Evolutionary conservation across 2,888 invertebrate genomes (phyloP), one percentile per base, ranked within the genome.

Genomic region (Spodoptera littoralis): DNA sequence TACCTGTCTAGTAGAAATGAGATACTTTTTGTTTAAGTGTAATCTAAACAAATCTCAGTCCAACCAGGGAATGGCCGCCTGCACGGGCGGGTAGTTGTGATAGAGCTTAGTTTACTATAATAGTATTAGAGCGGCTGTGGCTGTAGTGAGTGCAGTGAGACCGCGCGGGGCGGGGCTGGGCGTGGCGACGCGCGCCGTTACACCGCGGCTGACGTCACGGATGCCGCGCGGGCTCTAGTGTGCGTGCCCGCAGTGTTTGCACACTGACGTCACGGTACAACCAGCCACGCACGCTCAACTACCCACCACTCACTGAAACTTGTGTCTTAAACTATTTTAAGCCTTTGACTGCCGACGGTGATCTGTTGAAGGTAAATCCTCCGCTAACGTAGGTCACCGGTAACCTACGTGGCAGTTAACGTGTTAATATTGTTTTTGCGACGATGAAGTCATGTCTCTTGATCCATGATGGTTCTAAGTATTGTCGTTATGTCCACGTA

Each of bases 101-200:
- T 65, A 41, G 48, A 69, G 62, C 53, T 65, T 65, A 63, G n/a
- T 27, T 27, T 27, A 27, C 27, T 58, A 42, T 65, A 48, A 66
- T 70, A 59, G 51, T 49, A 58, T 68, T 76, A 68, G 66, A 36
- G 36, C 8, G 36, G 36, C 30, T 8, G 27, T 3, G 68, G 50
- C 18, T 49, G 59, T 61, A 66, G 67, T 44, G 64, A 61, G 30
- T 12, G 49, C 46, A 54, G 41, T 30, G 27, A 60, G 74, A 42
- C 70, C 76, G 87, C 77, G 84, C 85, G 85, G 85, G 92, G 91
- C 92, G 91, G 89, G 88, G 81, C 87, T 88, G 91, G 92, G 93
- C 92, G 92, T 88, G 90, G 90, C 90, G 76, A 72, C 69, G 76
- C 61, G 73, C 72, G 77, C 80, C 72, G 73, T 74, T 74, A 73